Evolutionary conservation across 92 coral and sea anemone genomes (phyloP).

Genomic region (Pocillopora meandrina): DNA sequence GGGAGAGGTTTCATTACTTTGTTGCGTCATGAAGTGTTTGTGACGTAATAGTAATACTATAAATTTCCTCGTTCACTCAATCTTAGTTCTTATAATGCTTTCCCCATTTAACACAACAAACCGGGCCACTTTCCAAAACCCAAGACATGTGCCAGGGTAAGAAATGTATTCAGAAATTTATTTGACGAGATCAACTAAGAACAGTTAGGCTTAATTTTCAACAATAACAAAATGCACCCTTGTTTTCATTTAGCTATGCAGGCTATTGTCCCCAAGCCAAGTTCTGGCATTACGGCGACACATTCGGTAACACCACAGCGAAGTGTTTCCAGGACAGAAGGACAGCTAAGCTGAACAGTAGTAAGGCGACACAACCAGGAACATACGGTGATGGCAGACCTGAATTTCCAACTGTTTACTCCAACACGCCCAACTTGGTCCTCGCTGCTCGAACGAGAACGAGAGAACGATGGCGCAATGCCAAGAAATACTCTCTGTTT

Average conservation of each 20-base stretch:
- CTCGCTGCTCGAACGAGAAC: constrained; percentile 72
- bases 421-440: constrained; percentile 76
- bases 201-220: background rate
- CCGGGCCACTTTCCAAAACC: constrained; percentile 8
- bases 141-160: constrained; percentile 42
- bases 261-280: constrained; percentile 83
- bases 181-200: background rate
- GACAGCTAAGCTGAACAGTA: constrained; percentile 38
- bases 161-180: background rate
- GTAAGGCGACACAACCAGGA: constrained; percentile 59
- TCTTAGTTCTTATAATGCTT: constrained; percentile 1
- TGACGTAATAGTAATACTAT: constrained; percentile 16
- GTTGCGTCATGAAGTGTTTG: background rate
- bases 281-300: constrained; percentile 77
- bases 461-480: constrained; percentile 62
- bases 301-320: constrained; percentile 82
- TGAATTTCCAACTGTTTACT: constrained; percentile 68
- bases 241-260: constrained; percentile 62
- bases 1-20: too few species aligned
- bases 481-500: constrained; percentile 61
- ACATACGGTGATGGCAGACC: constrained; percentile 54
- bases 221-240: background rate
- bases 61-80: too few species aligned
- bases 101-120: constrained; percentile 27
- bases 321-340: constrained; percentile 78